These are phyloP conservation scores for Eupithecia inturbata DNA, from an alignment of 2,888 invertebrate genomes.

Conservation along the genomic window DNA sequence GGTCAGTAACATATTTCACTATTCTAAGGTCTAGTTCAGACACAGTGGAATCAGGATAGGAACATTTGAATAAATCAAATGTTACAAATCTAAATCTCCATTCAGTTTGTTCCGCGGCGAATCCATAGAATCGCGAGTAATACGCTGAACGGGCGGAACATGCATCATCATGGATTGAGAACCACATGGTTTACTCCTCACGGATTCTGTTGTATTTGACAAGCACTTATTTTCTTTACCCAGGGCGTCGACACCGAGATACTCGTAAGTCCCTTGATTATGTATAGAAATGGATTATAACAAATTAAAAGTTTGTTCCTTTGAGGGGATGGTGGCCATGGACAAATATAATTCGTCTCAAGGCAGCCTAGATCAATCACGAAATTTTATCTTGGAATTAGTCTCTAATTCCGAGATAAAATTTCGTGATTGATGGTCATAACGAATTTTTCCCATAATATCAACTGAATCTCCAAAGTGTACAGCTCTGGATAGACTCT, in stretches of 20 bases:
- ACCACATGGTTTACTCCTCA: neutral
- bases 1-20: conserved; percentile 82
- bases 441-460: too few relatives aligned
- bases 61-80: neutral
- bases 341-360: neutral
- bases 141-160: too few relatives aligned
- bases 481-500: too few relatives aligned
- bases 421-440: neutral
- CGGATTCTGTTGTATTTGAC: neutral
- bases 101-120: too few relatives aligned
- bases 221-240: neutral
- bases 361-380: neutral
- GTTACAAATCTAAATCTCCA: neutral
- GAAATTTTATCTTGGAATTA: too few relatives aligned
- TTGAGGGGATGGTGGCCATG: neutral
- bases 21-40: neutral
- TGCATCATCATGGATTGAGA: too few relatives aligned
- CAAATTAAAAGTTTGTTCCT: neutral
- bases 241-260: too few relatives aligned
- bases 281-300: neutral
- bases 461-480: too few relatives aligned
- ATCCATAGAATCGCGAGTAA: neutral
- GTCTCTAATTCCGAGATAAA: neutral
- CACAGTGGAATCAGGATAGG: neutral
- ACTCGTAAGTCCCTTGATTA: too few relatives aligned